Conservation (phyloP, 2,797 vertebrate species). For the Gallinago nigripennis region DNA sequence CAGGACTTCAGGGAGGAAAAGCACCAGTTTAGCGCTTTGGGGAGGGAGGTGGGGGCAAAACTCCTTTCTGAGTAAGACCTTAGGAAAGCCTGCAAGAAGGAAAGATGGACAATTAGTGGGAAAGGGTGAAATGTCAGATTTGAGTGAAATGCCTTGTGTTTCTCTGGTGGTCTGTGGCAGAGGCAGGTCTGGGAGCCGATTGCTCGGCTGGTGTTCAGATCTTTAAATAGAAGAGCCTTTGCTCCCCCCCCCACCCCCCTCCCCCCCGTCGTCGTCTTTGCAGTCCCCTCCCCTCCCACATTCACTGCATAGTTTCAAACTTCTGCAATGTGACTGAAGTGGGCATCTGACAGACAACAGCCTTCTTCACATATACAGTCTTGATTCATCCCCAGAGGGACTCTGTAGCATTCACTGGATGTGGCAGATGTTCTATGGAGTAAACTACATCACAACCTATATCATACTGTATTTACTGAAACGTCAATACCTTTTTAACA, state of each 20-base stretch:
- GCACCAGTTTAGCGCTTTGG: background rate
- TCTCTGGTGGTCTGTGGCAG: background rate
- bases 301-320: slow-evolving; percentile 57
- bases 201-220: background rate
- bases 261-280: background rate
- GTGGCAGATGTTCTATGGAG: background rate
- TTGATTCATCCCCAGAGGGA: background rate
- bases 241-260: background rate
- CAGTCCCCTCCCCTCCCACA: slow-evolving; percentile 52
- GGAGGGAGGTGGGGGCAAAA: background rate
- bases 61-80: background rate
- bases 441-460: background rate
- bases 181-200: background rate
- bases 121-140: background rate
- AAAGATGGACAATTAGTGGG: background rate
- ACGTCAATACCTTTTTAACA: background rate
- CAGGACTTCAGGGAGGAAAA: background rate
- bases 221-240: slow-evolving; percentile 55
- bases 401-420: background rate
- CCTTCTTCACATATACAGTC: background rate
- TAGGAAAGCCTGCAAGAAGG: background rate
- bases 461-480: background rate
- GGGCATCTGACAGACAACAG: slow-evolving; percentile 49
- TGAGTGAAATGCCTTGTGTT: background rate
- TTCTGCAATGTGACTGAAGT: slow-evolving; percentile 61